Percentiles rank a stretch among this genome's conserved stretches.
Conservation (phyloP, 1,140 invertebrate genomes). For the Hermetia illucens region DNA sequence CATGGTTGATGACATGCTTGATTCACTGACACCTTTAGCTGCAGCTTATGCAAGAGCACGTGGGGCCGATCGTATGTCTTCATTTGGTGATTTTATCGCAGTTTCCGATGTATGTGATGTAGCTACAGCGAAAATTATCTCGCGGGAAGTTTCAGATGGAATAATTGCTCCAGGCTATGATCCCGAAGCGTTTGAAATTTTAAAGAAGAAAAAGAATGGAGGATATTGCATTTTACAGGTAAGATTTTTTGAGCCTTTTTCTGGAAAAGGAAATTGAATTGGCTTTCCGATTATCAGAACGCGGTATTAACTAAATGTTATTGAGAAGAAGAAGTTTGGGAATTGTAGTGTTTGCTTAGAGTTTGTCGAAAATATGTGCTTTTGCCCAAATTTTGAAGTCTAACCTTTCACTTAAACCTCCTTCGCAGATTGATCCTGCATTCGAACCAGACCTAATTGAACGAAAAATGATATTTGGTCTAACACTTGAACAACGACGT, state of each 20-base stretch:
- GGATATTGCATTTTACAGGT: slow-evolving; percentile 79
- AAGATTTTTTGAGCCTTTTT: slow-evolving; percentile 4
- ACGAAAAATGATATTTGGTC: slow-evolving; percentile 76
- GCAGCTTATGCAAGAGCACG: slow-evolving; percentile 88
- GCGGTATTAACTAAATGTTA: no score
- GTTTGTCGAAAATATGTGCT: no score
- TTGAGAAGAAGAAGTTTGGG: no score
- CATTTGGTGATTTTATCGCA: slow-evolving; percentile 96
- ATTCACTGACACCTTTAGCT: slow-evolving; percentile 72
- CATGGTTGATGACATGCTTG: slow-evolving; percentile 78
- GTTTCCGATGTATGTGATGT: slow-evolving; percentile 85
- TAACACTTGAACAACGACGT: slow-evolving; percentile 81
- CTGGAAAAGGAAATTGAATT: slow-evolving; percentile 1
- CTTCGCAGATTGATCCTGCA: slow-evolving; percentile 65
- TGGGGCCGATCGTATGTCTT: slow-evolving; percentile 97
- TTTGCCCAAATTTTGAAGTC: no score
- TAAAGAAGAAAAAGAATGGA: slow-evolving; percentile 93
- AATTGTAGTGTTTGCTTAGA: no score
- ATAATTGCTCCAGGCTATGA: slow-evolving; percentile 89
- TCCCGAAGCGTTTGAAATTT: slow-evolving; percentile 66
- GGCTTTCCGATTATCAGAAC: no score
- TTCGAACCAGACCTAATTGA: slow-evolving; percentile 75
- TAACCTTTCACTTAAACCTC: no score
- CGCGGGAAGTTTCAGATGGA: slow-evolving; percentile 85
- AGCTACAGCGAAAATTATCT: slow-evolving; percentile 63